A percentile compares a stretch with the other conserved stretches of the same genome.
These are phyloP conservation scores for Apodemia hepburni DNA, from an alignment of 2,888 invertebrate genomes.

Conservation along the genomic window DNA sequence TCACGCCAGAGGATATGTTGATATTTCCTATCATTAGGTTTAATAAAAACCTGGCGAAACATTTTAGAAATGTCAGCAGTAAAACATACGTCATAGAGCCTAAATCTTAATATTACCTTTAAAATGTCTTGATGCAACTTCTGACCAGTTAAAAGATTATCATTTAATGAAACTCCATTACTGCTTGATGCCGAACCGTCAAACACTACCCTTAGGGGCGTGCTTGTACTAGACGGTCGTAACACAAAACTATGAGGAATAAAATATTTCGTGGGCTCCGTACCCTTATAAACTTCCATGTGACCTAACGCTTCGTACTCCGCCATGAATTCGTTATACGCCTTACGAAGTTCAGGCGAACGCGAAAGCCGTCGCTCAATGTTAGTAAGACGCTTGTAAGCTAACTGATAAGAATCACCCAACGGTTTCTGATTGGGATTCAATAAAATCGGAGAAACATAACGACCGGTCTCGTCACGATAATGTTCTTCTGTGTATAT, in stretches of 20 bases:
- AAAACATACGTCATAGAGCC: neutral
- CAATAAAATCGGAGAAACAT: conserved; percentile 7
- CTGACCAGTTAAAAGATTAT: conserved; percentile 20
- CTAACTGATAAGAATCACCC: neutral
- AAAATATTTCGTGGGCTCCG: conserved; percentile 1
- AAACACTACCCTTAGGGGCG: conserved; percentile 22
- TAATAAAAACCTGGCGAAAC: no score
- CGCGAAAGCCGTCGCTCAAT: neutral
- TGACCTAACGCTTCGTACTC: neutral
- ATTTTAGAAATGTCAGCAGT: no score
- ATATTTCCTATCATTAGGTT: no score
- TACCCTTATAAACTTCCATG: conserved; percentile 1
- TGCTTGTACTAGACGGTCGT: conserved; percentile 21
- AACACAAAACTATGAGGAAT: conserved; percentile 25
- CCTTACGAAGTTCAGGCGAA: conserved; percentile 1
- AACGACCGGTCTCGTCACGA: conserved; percentile 21
- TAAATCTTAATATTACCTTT: conserved; percentile 20
- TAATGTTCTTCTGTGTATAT: conserved; percentile 18
- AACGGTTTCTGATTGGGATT: neutral
- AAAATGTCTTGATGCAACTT: conserved; percentile 21
- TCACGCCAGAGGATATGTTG: neutral
- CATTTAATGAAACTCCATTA: conserved; percentile 22
- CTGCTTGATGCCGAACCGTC: conserved; percentile 4
- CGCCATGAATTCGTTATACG: neutral
- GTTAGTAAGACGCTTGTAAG: neutral